Percentiles rank a stretch among this genome's conserved stretches.
phyloP scores from a whole-genome alignment of 2,113 vertebrate genomes.

The Lates calcarifer region DNA sequence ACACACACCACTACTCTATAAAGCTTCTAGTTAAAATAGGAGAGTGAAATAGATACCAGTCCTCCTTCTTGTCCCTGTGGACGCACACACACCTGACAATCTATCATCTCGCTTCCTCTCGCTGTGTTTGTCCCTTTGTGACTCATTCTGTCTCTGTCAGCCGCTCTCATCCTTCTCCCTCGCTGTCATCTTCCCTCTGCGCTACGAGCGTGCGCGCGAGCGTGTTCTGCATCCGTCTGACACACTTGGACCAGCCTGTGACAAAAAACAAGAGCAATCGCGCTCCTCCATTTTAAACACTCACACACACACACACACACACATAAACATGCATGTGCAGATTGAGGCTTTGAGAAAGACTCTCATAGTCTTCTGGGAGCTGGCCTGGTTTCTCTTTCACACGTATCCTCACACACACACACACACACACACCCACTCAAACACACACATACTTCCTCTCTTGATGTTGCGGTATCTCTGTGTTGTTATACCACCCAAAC shows the following conservation, averaged over 20 bases:
- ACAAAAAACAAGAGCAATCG: constrained; percentile 62
- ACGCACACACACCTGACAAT: constrained; percentile 58
- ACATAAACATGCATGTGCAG: constrained; percentile 32
- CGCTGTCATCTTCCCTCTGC: constrained; percentile 26
- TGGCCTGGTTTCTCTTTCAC: constrained; percentile 74
- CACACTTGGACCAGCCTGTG: constrained; percentile 56
- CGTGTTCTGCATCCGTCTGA: constrained; percentile 33
- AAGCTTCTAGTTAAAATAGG: constrained; percentile 64
- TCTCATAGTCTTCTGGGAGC: constrained; percentile 67
- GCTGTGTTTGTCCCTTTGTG: constrained; percentile 62
- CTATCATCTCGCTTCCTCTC: constrained; percentile 57
- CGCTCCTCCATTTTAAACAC: constrained; percentile 22
- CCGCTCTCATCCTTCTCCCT: constrained; percentile 47
- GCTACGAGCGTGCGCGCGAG: constrained; percentile 13
- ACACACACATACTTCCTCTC: constrained; percentile 16
- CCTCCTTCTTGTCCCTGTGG: constrained; percentile 38
- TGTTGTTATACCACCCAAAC: constrained; percentile 33
- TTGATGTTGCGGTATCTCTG: background rate
- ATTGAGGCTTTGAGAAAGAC: constrained; percentile 39
- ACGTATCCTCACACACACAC: constrained; percentile 5
- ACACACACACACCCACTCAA: constrained; percentile 19
- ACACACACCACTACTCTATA: constrained; percentile 60
- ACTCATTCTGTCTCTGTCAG: constrained; percentile 64
- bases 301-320: constrained; percentile 9
- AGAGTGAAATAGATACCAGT: constrained; percentile 49